Conservation (phyloP, 2,888 invertebrate species). For the Tenthredo scrophulariae region DNA sequence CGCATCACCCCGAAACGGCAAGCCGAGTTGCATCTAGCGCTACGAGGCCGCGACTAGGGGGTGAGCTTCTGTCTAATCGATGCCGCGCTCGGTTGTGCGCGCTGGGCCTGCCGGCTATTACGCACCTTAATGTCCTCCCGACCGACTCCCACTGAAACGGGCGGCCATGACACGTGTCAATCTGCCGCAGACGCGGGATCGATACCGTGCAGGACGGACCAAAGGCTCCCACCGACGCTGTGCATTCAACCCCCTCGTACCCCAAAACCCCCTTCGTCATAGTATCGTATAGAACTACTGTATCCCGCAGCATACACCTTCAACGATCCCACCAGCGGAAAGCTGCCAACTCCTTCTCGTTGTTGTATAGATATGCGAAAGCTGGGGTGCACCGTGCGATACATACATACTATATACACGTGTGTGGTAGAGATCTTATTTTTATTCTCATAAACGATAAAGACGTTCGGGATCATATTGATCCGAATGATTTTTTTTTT, state of each 20-base stretch:
- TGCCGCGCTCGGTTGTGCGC: constrained; percentile 76
- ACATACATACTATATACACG: neutral
- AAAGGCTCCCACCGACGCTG: constrained; percentile 65
- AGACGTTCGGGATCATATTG: neutral
- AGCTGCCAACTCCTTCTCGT: constrained; percentile 11
- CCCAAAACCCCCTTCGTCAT: constrained; percentile 17
- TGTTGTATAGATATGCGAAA: neutral
- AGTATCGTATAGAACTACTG: neutral
- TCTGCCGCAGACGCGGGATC: constrained; percentile 78
- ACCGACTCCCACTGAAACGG: constrained; percentile 66
- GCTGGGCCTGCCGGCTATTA: constrained; percentile 78
- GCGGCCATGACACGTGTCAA: constrained; percentile 79
- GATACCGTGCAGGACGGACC: constrained; percentile 75
- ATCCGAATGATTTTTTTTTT: neutral
- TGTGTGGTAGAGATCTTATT: neutral
- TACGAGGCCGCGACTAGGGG: constrained; percentile 57
- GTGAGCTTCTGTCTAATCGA: constrained; percentile 77
- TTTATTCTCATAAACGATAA: neutral
- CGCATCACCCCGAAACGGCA: constrained; percentile 3
- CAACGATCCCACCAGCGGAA: neutral
- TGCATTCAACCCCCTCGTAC: constrained; percentile 62
- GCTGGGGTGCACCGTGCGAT: neutral
- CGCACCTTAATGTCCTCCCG: constrained; percentile 78
- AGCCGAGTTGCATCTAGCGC: constrained; percentile 48
- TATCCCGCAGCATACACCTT: neutral